These are phyloP conservation scores for Peromyscus eremicus DNA, from an alignment of 2,797 vertebrate genomes.

Conservation along the genomic window DNA sequence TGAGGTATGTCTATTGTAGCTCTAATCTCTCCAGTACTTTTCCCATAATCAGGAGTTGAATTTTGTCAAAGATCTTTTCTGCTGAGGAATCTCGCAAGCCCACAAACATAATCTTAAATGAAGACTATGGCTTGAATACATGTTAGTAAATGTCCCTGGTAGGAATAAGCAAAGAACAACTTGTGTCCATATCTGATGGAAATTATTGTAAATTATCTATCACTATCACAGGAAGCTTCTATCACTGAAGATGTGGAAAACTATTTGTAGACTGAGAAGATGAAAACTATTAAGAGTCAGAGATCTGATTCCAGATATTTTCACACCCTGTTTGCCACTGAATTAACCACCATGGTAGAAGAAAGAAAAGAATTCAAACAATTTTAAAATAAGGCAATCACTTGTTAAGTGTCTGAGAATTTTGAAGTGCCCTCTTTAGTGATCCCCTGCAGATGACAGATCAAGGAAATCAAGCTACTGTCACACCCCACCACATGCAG, in stretches of 20 bases:
- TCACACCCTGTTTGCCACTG: neutral
- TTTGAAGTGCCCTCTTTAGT: conserved; percentile 29
- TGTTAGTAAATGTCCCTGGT: neutral
- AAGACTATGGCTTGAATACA: neutral
- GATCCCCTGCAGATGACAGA: conserved; percentile 6
- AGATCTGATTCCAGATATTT: conserved; percentile 31
- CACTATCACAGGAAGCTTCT: neutral
- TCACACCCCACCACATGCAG: neutral
- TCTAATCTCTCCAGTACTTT: neutral
- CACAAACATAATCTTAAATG: neutral
- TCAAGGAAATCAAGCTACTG: conserved; percentile 30
- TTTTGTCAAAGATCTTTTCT: neutral
- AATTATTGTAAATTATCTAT: neutral
- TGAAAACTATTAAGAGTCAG: conserved; percentile 36
- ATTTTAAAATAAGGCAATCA: conserved; percentile 49
- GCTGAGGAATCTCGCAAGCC: too few species aligned
- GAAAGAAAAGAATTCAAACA: conserved; percentile 4
- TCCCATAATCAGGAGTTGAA: neutral
- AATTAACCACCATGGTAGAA: conserved; percentile 26
- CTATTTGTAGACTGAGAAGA: neutral
- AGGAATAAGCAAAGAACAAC: neutral
- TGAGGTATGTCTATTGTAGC: neutral
- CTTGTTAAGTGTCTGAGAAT: neutral
- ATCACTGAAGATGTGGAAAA: neutral
- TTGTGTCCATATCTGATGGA: neutral